Evolutionary conservation across 2,888 invertebrate species (phyloP), one percentile per base, ranked within the genome.

Genomic region (Nymphalis urticae): DNA sequence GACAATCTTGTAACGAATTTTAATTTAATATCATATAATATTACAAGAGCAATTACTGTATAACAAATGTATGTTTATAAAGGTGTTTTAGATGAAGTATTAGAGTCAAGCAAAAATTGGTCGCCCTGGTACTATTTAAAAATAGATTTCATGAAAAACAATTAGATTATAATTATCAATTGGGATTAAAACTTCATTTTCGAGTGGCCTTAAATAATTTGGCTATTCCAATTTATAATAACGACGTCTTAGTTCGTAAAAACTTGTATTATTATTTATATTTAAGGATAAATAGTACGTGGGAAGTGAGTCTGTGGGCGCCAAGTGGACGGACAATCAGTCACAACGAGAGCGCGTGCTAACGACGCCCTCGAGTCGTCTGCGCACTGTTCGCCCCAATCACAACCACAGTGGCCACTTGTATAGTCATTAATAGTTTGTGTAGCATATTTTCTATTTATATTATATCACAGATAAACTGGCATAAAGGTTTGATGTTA

Each of bases 331-430:
- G 56, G 64, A 66, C 64, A 67, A 64, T 70, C 71, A 64, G 68
- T 63, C 67, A 71, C 60, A 74, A 69, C 67, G 65, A 62, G 64
- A 67, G 27, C 61, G 71, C 71, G 72, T 70, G 68, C 64, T 72
- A 63, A 62, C 62, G 58, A 42, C 66, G 66, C 64, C 66, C 54
- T 36, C 72, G 61, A 61, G 66, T 50, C 72, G 50, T 48, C 68
- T 56, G 62, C 62, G 61, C 67, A 36, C 50, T 58, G 59, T 42
- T 58, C 66, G 48, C 64, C 32, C 13, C 65, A 69, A 69, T 66
- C 64, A 68, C 64, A 64, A 27, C 60, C 61, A 67, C 67, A 64
- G 63, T 19, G n/a, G n/a, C 36, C 61, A 66, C 56, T 63, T 66
- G 48, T 59, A 21, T 19, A 50, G 56, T 47, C 32, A 60, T 68